These are phyloP conservation scores for Drosophila saltans DNA, from an alignment of 1,140 invertebrate species.

Conservation along the genomic window DNA sequence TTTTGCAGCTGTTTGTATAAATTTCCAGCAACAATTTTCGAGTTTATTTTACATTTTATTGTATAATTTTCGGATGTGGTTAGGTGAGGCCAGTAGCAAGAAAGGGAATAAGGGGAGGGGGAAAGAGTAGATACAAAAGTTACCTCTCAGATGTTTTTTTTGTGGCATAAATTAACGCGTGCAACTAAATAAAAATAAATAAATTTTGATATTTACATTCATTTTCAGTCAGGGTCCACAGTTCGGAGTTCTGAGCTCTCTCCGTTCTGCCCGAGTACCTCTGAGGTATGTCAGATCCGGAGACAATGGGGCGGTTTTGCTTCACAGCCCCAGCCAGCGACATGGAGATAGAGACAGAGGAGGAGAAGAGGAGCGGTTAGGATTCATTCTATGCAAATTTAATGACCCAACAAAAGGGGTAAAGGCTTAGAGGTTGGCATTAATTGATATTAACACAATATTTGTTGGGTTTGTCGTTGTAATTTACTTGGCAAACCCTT, in stretches of 20 bases:
- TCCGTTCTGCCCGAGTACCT: constrained; percentile 51
- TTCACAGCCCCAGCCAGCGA: constrained; percentile 32
- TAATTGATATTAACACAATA: constrained; percentile 77
- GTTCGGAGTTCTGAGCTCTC: constrained; percentile 20
- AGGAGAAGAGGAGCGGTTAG: constrained; percentile 8
- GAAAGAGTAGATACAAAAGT: neutral
- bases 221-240: neutral
- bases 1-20: constrained; percentile 70
- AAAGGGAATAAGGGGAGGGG: neutral
- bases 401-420: constrained; percentile 48
- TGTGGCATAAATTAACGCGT: constrained; percentile 78
- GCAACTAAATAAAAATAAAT: constrained; percentile 78
- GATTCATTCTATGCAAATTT: constrained; percentile 72
- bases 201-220: constrained; percentile 72
- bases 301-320: constrained; percentile 72
- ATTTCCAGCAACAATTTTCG: constrained; percentile 59
- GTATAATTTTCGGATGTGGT: constrained; percentile 81
- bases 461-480: constrained; percentile 56
- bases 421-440: constrained; percentile 51
- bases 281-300: constrained; percentile 54
- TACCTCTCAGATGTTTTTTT: constrained; percentile 10
- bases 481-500: constrained; percentile 63
- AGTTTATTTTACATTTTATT: constrained; percentile 79
- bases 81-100: constrained; percentile 18
- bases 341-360: neutral